A percentile compares a stretch with the other conserved stretches of the same genome.
Evolutionary conservation across 2,797 vertebrate species (phyloP).

Genomic region (Sebastes aleutianus): DNA sequence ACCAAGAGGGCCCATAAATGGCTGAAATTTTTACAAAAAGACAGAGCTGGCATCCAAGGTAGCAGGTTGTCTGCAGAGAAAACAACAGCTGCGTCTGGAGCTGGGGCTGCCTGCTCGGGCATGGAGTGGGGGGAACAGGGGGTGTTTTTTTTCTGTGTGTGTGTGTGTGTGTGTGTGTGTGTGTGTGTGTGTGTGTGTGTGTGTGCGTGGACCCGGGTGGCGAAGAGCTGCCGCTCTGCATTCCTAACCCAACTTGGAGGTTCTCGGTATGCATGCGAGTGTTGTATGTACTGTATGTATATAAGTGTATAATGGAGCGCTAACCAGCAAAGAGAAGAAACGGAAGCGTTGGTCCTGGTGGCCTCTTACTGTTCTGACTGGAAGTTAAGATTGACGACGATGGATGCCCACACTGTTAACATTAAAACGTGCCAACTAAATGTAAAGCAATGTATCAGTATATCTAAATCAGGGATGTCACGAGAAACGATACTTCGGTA

Average conservation of each 20-base stretch:
- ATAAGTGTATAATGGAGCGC: not conserved
- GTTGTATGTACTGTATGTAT: not conserved
- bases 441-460: not conserved
- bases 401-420: not conserved
- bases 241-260: conserved; percentile 51
- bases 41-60: conserved; percentile 62
- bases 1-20: conserved; percentile 31
- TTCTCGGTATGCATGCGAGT: conserved; percentile 10
- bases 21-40: conserved; percentile 28
- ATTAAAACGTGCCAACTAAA: not conserved
- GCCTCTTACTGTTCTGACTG: not conserved
- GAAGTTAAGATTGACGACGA: not conserved
- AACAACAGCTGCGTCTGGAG: conserved; percentile 75
- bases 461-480: not conserved
- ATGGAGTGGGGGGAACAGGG: conserved; percentile 30
- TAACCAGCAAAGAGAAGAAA: not conserved
- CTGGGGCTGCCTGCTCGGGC: conserved; percentile 47
- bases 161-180: not conserved
- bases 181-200: not conserved
- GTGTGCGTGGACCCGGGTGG: conserved; percentile 35
- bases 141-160: not conserved
- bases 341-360: not conserved
- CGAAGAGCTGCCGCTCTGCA: conserved; percentile 49
- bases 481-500: too few species aligned
- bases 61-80: conserved; percentile 72